These are phyloP conservation scores for Nansenia antarctica DNA, from an alignment of 2,113 vertebrate species.

Conservation along the genomic window DNA sequence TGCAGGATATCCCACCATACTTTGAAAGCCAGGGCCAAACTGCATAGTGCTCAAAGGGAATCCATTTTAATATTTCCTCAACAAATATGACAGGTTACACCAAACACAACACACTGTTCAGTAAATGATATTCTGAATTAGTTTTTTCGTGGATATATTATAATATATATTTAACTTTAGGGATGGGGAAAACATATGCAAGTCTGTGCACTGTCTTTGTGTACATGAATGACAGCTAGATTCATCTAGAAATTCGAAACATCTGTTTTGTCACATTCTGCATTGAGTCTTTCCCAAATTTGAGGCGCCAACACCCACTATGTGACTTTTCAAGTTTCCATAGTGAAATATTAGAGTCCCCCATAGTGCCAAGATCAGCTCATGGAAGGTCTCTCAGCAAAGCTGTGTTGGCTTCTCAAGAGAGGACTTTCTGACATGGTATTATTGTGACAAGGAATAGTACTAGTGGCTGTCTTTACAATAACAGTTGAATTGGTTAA, in stretches of 20 bases:
- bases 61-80: constrained; percentile 43
- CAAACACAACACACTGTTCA: constrained; percentile 39
- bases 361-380: constrained; percentile 46
- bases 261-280: constrained; percentile 56
- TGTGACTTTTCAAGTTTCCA: constrained; percentile 58
- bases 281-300: constrained; percentile 39
- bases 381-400: constrained; percentile 30
- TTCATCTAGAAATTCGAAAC: constrained; percentile 24
- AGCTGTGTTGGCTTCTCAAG: constrained; percentile 12
- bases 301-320: constrained; percentile 60
- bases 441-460: constrained; percentile 33
- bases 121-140: not conserved
- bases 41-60: constrained; percentile 9
- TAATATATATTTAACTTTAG: constrained; percentile 35
- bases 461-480: constrained; percentile 9
- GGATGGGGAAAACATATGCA: constrained; percentile 13
- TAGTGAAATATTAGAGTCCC: constrained; percentile 58
- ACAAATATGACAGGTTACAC: constrained; percentile 59
- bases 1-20: constrained; percentile 19
- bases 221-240: constrained; percentile 7
- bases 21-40: constrained; percentile 20
- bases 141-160: constrained; percentile 37
- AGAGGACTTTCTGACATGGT: constrained; percentile 40
- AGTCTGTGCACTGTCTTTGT: constrained; percentile 34
- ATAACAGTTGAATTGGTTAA: not conserved